Base-by-base conservation (phyloP, 2,113 vertebrate genomes). In the Phrynosoma platyrhinos region DNA sequence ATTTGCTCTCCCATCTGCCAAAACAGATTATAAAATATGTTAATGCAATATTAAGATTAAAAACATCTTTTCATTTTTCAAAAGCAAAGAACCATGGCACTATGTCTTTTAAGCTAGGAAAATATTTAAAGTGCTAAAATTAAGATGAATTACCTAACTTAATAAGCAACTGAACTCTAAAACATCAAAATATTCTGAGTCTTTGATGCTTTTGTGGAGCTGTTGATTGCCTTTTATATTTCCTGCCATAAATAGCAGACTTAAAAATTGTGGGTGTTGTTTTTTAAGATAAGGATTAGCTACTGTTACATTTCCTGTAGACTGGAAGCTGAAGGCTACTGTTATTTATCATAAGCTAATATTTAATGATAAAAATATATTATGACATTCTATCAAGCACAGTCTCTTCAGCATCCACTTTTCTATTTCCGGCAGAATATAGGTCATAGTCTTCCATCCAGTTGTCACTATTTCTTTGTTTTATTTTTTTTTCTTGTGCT, bases 401-500 rank as follows among this genome's bases (percentile, higher is more conserved):
- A 92, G 85, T 78, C 90, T 91, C 76, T 81, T 77, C 47, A 89
- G 85, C 74, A 0, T 0, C 82, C 84, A 86, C 91, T 92, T 88
- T 90, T 89, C 90, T 92, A 89, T 23, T 93, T 87, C 90, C 79
- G 2, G 10, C n/a, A 25, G 75, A 84, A 47, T 79, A 66, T 58
- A 88, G 75, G 75, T 71, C 27, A 83, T n/a, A n/a, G 87, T 91
- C 27, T 74, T 80, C 79, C 81, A 55, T 79, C 88, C 78, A 88
- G 64, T 83, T 87, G 85, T 55, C 80, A 86, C 36, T 75, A 93
- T 88, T 90, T 88, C 88, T 89, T 91, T 84, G 27, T 76, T 87
- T 80, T 52, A 20, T 66, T 27, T 16, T 75, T 80, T 90, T 88
- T 87, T 84, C 27, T 82, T 83, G 86, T 91, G 86, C 77, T 84